Evolutionary conservation across 30 jellyfish, hydroid and myxozoan species (phyloP), one percentile per base, ranked within the genome.

Genomic region (Nemopilema nomurai): DNA sequence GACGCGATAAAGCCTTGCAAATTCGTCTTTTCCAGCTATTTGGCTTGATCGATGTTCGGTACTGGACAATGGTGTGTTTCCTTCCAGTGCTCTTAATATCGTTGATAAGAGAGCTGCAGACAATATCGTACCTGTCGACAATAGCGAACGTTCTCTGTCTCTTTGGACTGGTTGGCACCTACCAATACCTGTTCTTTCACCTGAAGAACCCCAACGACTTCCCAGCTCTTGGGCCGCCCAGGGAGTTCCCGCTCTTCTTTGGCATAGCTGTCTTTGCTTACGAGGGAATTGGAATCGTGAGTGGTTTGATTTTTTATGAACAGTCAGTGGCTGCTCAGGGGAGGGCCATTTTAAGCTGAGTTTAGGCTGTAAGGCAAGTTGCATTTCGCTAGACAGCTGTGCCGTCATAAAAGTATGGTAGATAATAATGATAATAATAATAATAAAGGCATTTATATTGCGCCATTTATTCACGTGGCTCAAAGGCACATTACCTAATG

Each of bases 271-370:
- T 96, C 1, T 96, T 96, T 86, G 97, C 99, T 3, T 96, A 93
- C 64, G 99, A 96, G 79, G 99, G 99, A 32, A 96, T 96, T 68
- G 99, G 98, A 25, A 97, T 96, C 13, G 99, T 96, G 78, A 84
- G 98, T 95, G 21, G 4, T n/a, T n/a, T n/a, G n/a, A n/a, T n/a
- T n/a, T n/a, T n/a, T n/a, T n/a, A n/a, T n/a, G n/a, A n/a, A n/a
- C n/a, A n/a, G n/a, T n/a, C n/a, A n/a, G n/a, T n/a, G n/a, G n/a
- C n/a, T n/a, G n/a, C n/a, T n/a, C n/a, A n/a, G n/a, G n/a, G n/a
- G n/a, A n/a, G n/a, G n/a, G n/a, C n/a, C n/a, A n/a, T n/a, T n/a
- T n/a, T n/a, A n/a, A n/a, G n/a, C n/a, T n/a, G n/a, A n/a, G n/a
- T n/a, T n/a, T n/a, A n/a, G n/a, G n/a, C n/a, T n/a, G n/a, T n/a